Conservation (phyloP, 1,140 invertebrate species). For the Nasonia longicornis region DNA sequence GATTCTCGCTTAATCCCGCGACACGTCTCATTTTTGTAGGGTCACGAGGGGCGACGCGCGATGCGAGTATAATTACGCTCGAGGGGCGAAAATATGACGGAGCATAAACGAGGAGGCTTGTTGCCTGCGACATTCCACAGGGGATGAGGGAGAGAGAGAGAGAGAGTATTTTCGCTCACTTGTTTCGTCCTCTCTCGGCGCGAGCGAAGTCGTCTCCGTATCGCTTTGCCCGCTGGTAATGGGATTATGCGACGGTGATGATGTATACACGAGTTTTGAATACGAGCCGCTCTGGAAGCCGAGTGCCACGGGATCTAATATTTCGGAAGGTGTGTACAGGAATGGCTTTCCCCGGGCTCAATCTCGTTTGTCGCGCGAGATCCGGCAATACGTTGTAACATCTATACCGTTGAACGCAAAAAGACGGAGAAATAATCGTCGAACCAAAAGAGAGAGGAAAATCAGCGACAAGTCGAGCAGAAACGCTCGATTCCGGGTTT, state of each 20-base stretch:
- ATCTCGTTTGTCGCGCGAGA: background rate
- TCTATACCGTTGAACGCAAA: too few relatives aligned
- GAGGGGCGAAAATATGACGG: constrained; percentile 3
- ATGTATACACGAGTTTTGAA: constrained; percentile 25
- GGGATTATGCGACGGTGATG: constrained; percentile 19
- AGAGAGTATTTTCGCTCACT: constrained; percentile 14
- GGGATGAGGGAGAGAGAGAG: background rate
- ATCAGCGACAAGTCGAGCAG: background rate
- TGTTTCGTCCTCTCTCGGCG: background rate
- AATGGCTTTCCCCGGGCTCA: background rate
- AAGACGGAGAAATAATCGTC: background rate
- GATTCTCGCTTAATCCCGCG: constrained; percentile 17
- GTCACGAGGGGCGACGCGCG: background rate
- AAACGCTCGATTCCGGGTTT: background rate
- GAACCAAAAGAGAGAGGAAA: background rate
- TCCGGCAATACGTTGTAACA: background rate
- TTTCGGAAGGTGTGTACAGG: background rate
- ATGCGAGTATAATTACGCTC: constrained; percentile 25
- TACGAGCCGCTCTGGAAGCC: background rate
- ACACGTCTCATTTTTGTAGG: constrained; percentile 27
- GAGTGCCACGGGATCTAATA: background rate
- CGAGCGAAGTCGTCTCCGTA: background rate
- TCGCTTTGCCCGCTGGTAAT: background rate
- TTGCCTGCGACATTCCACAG: constrained; percentile 12
- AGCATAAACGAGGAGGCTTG: background rate